phyloP scores from a whole-genome alignment of 1,140 invertebrate species.

The Lordiphosa clarofinis region DNA sequence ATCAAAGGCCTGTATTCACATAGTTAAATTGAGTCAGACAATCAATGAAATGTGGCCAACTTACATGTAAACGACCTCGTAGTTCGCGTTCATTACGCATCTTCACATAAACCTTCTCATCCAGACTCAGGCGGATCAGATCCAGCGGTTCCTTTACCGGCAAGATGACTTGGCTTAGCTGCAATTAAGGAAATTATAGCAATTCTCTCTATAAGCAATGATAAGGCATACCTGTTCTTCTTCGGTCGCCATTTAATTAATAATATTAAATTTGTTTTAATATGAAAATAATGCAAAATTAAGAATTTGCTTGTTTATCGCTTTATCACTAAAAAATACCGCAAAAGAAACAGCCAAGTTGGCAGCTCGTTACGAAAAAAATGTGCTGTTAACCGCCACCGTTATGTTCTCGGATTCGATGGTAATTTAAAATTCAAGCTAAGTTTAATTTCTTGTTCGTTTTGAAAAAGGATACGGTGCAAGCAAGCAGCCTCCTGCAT shows the following conservation, averaged over 20 bases:
- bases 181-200: conserved; percentile 23
- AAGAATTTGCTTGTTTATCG: conserved; percentile 17
- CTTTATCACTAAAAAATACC: conserved; percentile 34
- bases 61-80: conserved; percentile 95
- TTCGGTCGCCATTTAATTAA: conserved; percentile 65
- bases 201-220: neutral
- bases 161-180: conserved; percentile 86
- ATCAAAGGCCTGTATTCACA: conserved; percentile 92
- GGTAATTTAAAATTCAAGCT: neutral
- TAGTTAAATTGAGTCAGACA: neutral
- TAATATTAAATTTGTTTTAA: conserved; percentile 14
- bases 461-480: conserved; percentile 81
- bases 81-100: conserved; percentile 99
- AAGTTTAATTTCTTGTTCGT: conserved; percentile 1
- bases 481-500: conserved; percentile 78
- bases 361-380: conserved; percentile 16
- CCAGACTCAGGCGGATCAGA: conserved; percentile 95
- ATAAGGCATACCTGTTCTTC: conserved; percentile 66
- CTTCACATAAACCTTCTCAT: conserved; percentile 99
- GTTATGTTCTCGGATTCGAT: neutral
- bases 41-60: conserved; percentile 47
- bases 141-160: conserved; percentile 98
- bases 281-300: conserved; percentile 8
- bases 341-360: neutral
- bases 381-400: conserved; percentile 17